phyloP scores from a whole-genome alignment of 2,113 vertebrate species.

The Triplophysa siluroides region DNA sequence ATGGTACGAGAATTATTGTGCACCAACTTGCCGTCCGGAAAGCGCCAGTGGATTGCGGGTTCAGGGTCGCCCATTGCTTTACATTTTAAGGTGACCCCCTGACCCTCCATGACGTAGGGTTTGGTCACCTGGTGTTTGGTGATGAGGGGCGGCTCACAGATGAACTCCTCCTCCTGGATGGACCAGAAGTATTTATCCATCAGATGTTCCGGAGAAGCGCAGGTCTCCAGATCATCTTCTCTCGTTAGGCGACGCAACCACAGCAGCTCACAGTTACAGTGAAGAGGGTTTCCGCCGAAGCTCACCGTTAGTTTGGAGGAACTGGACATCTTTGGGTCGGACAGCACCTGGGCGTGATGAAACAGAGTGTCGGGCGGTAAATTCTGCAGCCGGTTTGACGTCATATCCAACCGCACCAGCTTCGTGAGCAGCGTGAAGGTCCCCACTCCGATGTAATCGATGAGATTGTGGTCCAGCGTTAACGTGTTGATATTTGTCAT shows the following conservation, averaged over 20 bases:
- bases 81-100: conserved; percentile 85
- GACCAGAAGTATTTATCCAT: conserved; percentile 93
- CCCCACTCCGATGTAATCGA: conserved; percentile 85
- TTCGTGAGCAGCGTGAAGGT: conserved; percentile 88
- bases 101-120: conserved; percentile 85
- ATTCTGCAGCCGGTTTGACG: conserved; percentile 90
- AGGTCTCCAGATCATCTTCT: conserved; percentile 90
- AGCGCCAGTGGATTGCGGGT: conserved; percentile 88
- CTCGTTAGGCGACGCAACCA: conserved; percentile 85
- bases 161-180: conserved; percentile 90
- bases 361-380: conserved; percentile 87
- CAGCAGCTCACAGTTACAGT: conserved; percentile 92
- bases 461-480: conserved; percentile 91
- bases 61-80: conserved; percentile 87
- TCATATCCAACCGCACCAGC: conserved; percentile 89
- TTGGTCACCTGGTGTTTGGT: conserved; percentile 81
- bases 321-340: conserved; percentile 75
- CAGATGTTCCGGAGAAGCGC: conserved; percentile 87
- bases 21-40: conserved; percentile 86
- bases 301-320: conserved; percentile 82
- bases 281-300: conserved; percentile 89
- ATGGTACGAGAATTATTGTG: conserved; percentile 85
- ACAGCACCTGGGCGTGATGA: conserved; percentile 77
- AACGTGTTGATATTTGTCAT: conserved; percentile 93
- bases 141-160: conserved; percentile 86